Evolutionary conservation across 2,888 invertebrate genomes (phyloP).

Genomic region (Caradrina clavipalpis): DNA sequence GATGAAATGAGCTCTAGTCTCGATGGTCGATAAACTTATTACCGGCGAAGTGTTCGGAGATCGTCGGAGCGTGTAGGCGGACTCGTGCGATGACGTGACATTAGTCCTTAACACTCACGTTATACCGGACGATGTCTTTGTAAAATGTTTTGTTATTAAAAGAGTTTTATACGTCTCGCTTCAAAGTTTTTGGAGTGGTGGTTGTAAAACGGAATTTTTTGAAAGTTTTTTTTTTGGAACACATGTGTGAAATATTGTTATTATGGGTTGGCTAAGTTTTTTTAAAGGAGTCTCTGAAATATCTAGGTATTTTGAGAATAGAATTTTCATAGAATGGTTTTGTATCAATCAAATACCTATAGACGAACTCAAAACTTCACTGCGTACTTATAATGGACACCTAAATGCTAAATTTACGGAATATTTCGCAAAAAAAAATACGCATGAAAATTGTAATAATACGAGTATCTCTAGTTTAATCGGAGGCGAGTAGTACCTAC

Average conservation of each 20-base stretch:
- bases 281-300: too few relatives aligned
- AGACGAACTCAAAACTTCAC: background rate
- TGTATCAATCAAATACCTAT: too few relatives aligned
- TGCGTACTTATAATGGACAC: constrained; percentile 5
- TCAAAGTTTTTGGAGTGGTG: constrained; percentile 50
- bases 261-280: constrained; percentile 21
- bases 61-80: constrained; percentile 77
- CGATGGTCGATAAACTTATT: constrained; percentile 83
- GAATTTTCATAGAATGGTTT: background rate
- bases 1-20: constrained; percentile 69
- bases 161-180: constrained; percentile 51
- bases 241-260: constrained; percentile 30
- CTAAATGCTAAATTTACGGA: background rate
- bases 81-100: constrained; percentile 80
- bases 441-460: constrained; percentile 6
- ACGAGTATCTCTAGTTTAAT: constrained; percentile 49
- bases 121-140: constrained; percentile 54
- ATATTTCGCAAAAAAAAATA: background rate
- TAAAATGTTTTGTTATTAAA: constrained; percentile 62
- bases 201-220: constrained; percentile 35
- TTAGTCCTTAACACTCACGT: constrained; percentile 69
- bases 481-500: constrained; percentile 37
- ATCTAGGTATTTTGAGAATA: background rate
- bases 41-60: constrained; percentile 79
- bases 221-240: constrained; percentile 24